Base-by-base conservation (phyloP, 2,113 vertebrate species). In the Sinocyclocheilus anophthalmus region DNA sequence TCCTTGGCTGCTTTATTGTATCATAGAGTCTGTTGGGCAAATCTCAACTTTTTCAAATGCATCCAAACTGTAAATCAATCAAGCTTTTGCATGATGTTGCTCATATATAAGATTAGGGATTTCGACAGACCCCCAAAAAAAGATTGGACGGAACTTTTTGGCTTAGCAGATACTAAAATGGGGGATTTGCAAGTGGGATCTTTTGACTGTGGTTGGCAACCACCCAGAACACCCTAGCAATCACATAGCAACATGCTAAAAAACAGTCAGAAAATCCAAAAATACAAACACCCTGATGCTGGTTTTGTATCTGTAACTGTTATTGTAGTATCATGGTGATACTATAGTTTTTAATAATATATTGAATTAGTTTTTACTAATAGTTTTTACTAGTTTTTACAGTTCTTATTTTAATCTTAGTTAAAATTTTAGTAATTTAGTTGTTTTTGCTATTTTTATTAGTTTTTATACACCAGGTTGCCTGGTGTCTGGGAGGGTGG, bases 1-100 rank as follows among this genome's bases (percentile, higher is more conserved):
- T 77, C 76, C 16, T 77, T 77, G 16, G 50, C 50, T 22, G 76
- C 50, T 33, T 78, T 57, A 33, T 37, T 76, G 4, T 63, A n/a
- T 63, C 11, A 63, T 26, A 26, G 2, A 67, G 13, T 67, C 50
- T 37, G 24, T 37, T 20, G 50, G 26, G 50, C 5, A 37, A 20
- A 57, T 33, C 76, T 55, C 50, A 5, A 30, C 2, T 26, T 77
- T 73, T 73, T 22, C 22, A 55, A 78, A 57, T 78, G 50, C 18
- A 57, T 78, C 18, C 30, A 78, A 33, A 78, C 75, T 76, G 7
- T 48, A 11, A 22, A 57, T 78, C 26, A 57, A 0, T 33, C 8
- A 57, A 33, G 76, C 50, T 57, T 78, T 78, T 78, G 53, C 18
- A 37, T 22, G 26, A 37, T 57, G 50, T 37, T 57, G 50, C 26